These are phyloP conservation scores for Notolepis coatsorum DNA, from an alignment of 2,797 vertebrate species.

Conservation along the genomic window DNA sequence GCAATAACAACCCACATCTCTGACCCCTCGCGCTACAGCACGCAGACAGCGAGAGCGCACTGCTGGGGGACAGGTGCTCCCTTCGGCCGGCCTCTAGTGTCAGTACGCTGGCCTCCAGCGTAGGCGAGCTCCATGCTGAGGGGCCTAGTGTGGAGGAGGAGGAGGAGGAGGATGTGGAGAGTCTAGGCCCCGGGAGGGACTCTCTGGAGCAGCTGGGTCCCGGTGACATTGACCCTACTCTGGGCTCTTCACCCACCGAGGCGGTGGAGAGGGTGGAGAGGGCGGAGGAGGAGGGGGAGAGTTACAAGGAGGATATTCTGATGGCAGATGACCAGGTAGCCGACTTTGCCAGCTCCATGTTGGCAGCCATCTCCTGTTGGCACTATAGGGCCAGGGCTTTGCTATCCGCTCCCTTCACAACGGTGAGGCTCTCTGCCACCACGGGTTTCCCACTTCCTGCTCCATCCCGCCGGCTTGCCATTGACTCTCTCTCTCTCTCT, in stretches of 20 bases:
- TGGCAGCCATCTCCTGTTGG: slow-evolving; percentile 95
- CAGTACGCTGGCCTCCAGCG: slow-evolving; percentile 65
- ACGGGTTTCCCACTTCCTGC: slow-evolving; percentile 64
- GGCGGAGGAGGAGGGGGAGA: slow-evolving; percentile 71
- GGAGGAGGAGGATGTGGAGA: slow-evolving; percentile 54
- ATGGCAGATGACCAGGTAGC: slow-evolving; percentile 94
- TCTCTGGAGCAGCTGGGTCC: slow-evolving; percentile 75
- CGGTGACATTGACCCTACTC: slow-evolving; percentile 66
- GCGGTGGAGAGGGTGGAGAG: slow-evolving; percentile 52
- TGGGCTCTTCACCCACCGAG: slow-evolving; percentile 64
- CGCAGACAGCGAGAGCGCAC: slow-evolving; percentile 84
- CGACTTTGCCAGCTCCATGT: slow-evolving; percentile 86
- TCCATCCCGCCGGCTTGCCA: slow-evolving; percentile 38
- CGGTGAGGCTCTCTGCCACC: slow-evolving; percentile 89
- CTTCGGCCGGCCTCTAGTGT: slow-evolving; percentile 72
- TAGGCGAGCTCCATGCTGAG: slow-evolving; percentile 62
- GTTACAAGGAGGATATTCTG: slow-evolving; percentile 86
- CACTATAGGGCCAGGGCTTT: slow-evolving; percentile 93
- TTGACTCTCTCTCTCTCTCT: not conserved
- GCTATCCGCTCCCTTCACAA: slow-evolving; percentile 92
- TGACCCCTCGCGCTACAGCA: slow-evolving; percentile 85
- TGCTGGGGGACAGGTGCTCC: slow-evolving; percentile 79
- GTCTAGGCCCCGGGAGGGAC: slow-evolving; percentile 66
- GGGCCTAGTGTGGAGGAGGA: slow-evolving; percentile 67
- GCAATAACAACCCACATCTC: slow-evolving; percentile 80